Conservation (phyloP, 2,888 invertebrate genomes). For the Trilocha varians region DNA sequence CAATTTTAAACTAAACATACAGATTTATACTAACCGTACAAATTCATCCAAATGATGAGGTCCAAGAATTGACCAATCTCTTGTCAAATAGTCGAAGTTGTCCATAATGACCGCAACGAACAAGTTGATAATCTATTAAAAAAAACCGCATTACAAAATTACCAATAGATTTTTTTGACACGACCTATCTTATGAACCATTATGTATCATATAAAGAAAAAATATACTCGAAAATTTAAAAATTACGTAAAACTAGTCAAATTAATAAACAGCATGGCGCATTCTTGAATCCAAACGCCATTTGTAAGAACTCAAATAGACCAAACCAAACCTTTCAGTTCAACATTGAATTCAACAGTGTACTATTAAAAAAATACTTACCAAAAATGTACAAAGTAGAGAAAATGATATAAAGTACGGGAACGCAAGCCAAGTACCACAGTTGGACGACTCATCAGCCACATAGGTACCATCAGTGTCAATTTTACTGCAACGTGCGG, state of each 20-base stretch:
- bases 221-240: no score
- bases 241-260: no score
- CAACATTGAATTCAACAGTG: background rate
- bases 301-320: background rate
- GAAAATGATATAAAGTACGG: slow-evolving; percentile 99
- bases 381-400: slow-evolving; percentile 97
- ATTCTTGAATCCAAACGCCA: no score
- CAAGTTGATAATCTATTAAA: slow-evolving; percentile 93
- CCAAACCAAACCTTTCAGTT: background rate
- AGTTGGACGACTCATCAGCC: slow-evolving; percentile 56
- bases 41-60: slow-evolving; percentile 99
- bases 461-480: slow-evolving; percentile 66
- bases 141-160: no score
- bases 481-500: slow-evolving; percentile 76
- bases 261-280: no score
- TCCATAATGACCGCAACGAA: slow-evolving; percentile 99
- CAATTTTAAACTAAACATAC: background rate
- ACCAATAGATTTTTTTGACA: no score
- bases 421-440: slow-evolving; percentile 94
- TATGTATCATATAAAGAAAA: no score
- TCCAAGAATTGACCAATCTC: slow-evolving; percentile 99
- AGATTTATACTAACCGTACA: slow-evolving; percentile 75
- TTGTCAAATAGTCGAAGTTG: slow-evolving; percentile 98
- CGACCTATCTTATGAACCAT: no score
- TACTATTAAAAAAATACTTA: slow-evolving; percentile 49